Percentiles rank a stretch among this genome's conserved stretches.
phyloP scores from a whole-genome alignment of 2,113 vertebrate species.

The Sylvietta virens region DNA sequence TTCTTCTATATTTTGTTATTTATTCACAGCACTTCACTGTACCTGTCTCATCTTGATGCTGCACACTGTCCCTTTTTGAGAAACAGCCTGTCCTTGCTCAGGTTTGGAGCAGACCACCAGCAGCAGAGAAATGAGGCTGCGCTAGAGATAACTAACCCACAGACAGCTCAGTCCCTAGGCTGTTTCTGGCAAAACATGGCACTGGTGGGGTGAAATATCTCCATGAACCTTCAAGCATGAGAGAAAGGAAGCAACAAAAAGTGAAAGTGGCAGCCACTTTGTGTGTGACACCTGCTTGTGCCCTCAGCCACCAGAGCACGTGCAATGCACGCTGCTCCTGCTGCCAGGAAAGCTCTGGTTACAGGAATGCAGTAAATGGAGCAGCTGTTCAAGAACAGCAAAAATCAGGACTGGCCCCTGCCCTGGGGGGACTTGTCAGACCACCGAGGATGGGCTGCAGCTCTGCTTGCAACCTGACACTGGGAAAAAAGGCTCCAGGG shows the following conservation, averaged over 20 bases:
- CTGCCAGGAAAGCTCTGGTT: not conserved
- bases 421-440: not conserved
- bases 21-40: not conserved
- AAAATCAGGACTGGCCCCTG: not conserved
- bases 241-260: not conserved
- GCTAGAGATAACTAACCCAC: not conserved
- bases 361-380: not conserved
- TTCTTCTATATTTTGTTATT: not conserved
- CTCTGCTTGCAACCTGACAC: not conserved
- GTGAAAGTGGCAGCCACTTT: not conserved
- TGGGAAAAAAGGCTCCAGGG: not conserved
- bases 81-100: not conserved
- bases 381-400: not conserved
- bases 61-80: not conserved
- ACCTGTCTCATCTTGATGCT: not conserved
- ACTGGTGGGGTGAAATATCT: not conserved
- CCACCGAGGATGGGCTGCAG: not conserved
- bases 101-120: not conserved
- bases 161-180: not conserved
- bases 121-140: not conserved
- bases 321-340: fast-evolving
- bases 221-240: fast-evolving
- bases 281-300: not conserved
- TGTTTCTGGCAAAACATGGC: not conserved
- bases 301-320: not conserved